phyloP scores from a whole-genome alignment of 2,797 vertebrate species.

The Hyperoplus immaculatus region DNA sequence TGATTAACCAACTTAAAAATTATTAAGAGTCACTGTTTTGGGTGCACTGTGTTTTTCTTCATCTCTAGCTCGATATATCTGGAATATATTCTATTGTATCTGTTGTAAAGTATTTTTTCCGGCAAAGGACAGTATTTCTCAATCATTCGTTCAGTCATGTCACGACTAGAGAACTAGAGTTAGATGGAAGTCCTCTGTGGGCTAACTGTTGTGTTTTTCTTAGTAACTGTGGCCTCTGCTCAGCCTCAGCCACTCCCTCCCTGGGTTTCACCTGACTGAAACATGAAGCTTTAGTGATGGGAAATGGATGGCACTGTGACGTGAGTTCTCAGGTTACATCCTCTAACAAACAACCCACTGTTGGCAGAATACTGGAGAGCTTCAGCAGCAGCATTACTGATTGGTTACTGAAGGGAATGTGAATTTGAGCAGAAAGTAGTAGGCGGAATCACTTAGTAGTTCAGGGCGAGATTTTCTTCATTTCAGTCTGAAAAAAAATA shows the following conservation, averaged over 20 bases:
- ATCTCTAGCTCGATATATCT: not conserved
- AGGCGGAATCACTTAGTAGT: not conserved
- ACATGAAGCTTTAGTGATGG: conserved; percentile 24
- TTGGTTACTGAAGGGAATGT: not conserved
- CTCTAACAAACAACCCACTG: conserved; percentile 38
- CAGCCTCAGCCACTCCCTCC: not conserved
- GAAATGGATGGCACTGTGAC: conserved; percentile 19
- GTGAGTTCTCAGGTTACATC: conserved; percentile 12
- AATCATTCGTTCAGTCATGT: not conserved
- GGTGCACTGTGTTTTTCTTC: no score
- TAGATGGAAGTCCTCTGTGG: not conserved
- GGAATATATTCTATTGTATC: no score
- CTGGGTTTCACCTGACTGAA: conserved; percentile 27
- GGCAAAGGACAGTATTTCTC: not conserved
- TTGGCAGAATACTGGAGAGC: not conserved
- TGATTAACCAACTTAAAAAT: no score
- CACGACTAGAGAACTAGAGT: not conserved
- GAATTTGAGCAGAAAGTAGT: not conserved
- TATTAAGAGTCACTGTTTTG: no score
- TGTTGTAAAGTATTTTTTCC: not conserved
- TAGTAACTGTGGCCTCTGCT: not conserved
- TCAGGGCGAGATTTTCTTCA: not conserved
- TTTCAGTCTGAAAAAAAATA: no score
- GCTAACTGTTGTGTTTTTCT: not conserved
- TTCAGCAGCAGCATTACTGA: not conserved